These are phyloP conservation scores for Myripristis murdjan DNA, from an alignment of 2,797 vertebrate species.

Conservation along the genomic window DNA sequence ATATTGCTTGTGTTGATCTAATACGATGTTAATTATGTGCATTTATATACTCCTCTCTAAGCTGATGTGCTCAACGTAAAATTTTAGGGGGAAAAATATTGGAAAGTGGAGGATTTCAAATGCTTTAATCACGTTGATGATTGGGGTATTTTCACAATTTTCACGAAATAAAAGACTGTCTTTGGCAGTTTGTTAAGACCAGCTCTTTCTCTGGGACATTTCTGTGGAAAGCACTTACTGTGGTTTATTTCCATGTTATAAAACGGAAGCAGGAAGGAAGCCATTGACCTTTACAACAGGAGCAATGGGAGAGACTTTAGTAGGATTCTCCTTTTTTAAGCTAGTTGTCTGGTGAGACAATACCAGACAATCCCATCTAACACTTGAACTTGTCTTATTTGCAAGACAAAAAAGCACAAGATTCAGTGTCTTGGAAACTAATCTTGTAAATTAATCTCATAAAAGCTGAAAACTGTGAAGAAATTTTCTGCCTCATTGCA, in stretches of 20 bases:
- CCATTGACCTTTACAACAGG: conserved; percentile 49
- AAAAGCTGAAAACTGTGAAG: conserved; percentile 49
- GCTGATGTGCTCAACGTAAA: not conserved
- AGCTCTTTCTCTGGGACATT: conserved; percentile 32
- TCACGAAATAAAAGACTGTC: conserved; percentile 64
- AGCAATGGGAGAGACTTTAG: conserved; percentile 19
- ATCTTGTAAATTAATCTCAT: conserved; percentile 71
- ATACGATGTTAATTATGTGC: conserved; percentile 10
- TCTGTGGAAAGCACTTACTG: conserved; percentile 19
- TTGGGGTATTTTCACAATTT: conserved; percentile 32
- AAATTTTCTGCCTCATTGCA: conserved; percentile 27
- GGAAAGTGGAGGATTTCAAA: conserved; percentile 9
- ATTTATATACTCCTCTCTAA: conserved; percentile 49
- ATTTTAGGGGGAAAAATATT: not conserved
- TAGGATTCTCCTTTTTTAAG: conserved; percentile 44
- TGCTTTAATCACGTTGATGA: conserved; percentile 23
- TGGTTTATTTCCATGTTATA: conserved; percentile 53
- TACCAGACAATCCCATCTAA: conserved; percentile 35
- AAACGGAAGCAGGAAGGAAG: conserved; percentile 63
- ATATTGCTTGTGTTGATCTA: conserved; percentile 32
- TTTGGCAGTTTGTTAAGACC: conserved; percentile 5
- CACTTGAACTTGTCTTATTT: conserved; percentile 62
- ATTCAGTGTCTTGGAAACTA: conserved; percentile 62
- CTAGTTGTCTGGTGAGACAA: conserved; percentile 53
- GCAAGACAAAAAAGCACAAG: conserved; percentile 69